These are phyloP conservation scores for Listrodromus nycthemerus DNA, from an alignment of 2,888 invertebrate species.

Conservation along the genomic window DNA sequence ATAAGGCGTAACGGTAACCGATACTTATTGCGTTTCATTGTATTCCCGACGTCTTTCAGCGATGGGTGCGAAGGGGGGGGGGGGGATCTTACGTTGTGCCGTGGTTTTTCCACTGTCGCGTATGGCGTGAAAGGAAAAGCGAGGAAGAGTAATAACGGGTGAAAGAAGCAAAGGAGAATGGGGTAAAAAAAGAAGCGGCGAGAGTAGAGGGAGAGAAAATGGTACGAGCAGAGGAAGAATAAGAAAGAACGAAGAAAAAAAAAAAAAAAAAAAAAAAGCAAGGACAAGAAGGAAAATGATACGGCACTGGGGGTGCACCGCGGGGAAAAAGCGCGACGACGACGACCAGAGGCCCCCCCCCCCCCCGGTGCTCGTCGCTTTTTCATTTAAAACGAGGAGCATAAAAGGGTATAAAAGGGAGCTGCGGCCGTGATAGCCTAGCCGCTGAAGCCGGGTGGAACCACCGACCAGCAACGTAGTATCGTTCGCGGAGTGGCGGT, in stretches of 20 bases:
- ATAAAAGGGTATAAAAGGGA: slow-evolving; percentile 46
- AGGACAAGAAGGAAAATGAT: slow-evolving; percentile 64
- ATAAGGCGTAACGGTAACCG: slow-evolving; percentile 24
- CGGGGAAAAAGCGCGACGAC: slow-evolving; percentile 33
- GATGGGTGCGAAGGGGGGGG: too few relatives aligned
- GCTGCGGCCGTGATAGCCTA: not conserved
- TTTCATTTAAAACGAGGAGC: slow-evolving; percentile 65
- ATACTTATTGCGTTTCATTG: slow-evolving; percentile 59
- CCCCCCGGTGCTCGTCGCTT: slow-evolving; percentile 49
- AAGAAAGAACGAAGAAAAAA: not conserved
- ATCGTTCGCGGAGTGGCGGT: slow-evolving; percentile 33
- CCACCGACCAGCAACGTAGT: slow-evolving; percentile 55
- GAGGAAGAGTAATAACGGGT: slow-evolving; percentile 22
- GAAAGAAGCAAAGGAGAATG: slow-evolving; percentile 15
- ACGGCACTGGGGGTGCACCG: slow-evolving; percentile 59
- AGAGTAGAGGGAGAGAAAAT: slow-evolving; percentile 3
- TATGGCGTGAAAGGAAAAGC: slow-evolving; percentile 35
- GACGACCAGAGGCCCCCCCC: slow-evolving; percentile 47
- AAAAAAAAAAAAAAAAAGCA: slow-evolving; percentile 28
- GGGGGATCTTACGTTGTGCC: not conserved
- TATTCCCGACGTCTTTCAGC: not conserved
- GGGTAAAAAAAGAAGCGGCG: slow-evolving; percentile 26
- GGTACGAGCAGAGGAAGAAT: not conserved
- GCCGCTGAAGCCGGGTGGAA: not conserved
- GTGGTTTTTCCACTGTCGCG: not conserved